Evolutionary conservation across 2,113 vertebrate genomes (phyloP).

Genomic region (Rostratula benghalensis): DNA sequence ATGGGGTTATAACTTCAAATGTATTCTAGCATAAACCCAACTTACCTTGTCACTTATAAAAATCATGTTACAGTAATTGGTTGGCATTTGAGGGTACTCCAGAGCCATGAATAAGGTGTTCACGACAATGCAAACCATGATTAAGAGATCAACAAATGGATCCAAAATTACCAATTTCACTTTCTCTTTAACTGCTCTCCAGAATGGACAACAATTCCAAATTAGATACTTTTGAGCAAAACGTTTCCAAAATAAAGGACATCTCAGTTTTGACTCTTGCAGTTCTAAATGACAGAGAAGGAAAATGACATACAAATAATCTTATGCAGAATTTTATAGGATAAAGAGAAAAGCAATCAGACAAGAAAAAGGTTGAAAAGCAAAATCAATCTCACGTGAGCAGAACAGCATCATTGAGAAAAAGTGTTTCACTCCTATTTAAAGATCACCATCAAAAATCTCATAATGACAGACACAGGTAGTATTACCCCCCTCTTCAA

Average conservation of each 20-base stretch:
- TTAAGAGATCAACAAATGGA: conserved; percentile 88
- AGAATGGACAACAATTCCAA: conserved; percentile 86
- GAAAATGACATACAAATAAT: background rate
- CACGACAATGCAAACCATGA: conserved; percentile 91
- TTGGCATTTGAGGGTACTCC: conserved; percentile 80
- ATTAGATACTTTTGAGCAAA: conserved; percentile 83
- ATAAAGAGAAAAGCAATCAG: background rate
- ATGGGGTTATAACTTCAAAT: background rate
- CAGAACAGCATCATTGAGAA: background rate
- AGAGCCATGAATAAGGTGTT: conserved; percentile 93
- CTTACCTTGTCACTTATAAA: conserved; percentile 84
- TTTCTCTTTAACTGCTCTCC: conserved; percentile 83
- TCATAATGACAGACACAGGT: background rate
- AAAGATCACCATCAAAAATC: background rate
- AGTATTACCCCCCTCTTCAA: background rate
- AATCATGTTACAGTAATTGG: conserved; percentile 71
- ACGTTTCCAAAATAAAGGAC: conserved; percentile 80
- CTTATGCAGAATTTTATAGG: background rate
- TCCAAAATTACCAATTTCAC: conserved; percentile 86
- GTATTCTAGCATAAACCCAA: background rate
- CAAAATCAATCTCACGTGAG: background rate
- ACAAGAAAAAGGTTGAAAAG: background rate
- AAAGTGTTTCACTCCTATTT: background rate
- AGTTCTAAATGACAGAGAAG: conserved; percentile 76
- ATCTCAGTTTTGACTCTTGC: conserved; percentile 84